phyloP scores from a whole-genome alignment of 2,888 invertebrate genomes.

The Ochropleura leucogaster region DNA sequence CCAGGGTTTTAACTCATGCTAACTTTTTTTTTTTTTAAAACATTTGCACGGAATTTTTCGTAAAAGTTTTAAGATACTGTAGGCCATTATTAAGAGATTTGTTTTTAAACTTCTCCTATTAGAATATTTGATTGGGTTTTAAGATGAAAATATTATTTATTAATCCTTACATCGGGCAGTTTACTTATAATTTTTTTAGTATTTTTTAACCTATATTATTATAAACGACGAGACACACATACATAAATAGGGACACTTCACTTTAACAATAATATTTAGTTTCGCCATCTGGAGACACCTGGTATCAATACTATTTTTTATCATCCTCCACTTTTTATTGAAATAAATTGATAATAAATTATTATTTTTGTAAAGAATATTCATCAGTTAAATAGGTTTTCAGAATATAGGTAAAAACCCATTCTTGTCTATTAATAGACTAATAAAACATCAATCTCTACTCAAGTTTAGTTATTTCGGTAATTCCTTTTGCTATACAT shows the following conservation, averaged over 20 bases:
- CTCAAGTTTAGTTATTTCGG: neutral
- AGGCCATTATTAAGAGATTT: slow-evolving; percentile 11
- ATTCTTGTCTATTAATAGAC: neutral
- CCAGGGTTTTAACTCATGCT: slow-evolving; percentile 10
- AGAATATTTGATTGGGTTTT: slow-evolving; percentile 21
- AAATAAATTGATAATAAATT: neutral
- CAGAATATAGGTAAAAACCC: too few species aligned
- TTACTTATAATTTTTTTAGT: too few species aligned
- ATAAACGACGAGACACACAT: too few species aligned
- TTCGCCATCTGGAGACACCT: too few species aligned
- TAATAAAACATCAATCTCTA: too few species aligned
- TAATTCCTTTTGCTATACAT: neutral
- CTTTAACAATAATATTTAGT: too few species aligned
- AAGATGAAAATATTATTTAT: too few species aligned
- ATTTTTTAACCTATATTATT: too few species aligned
- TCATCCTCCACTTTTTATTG: too few species aligned
- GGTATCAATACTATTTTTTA: too few species aligned
- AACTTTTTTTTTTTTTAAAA: slow-evolving; percentile 34
- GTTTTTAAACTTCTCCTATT: slow-evolving; percentile 22
- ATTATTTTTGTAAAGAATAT: neutral
- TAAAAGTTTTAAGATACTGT: slow-evolving; percentile 7
- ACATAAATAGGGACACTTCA: too few species aligned
- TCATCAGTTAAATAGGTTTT: neutral
- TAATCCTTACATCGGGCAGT: too few species aligned
- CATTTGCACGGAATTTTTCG: slow-evolving; percentile 21